Evolutionary conservation across 2,113 vertebrate genomes (phyloP).

Genomic region (Festucalex cinctus): DNA sequence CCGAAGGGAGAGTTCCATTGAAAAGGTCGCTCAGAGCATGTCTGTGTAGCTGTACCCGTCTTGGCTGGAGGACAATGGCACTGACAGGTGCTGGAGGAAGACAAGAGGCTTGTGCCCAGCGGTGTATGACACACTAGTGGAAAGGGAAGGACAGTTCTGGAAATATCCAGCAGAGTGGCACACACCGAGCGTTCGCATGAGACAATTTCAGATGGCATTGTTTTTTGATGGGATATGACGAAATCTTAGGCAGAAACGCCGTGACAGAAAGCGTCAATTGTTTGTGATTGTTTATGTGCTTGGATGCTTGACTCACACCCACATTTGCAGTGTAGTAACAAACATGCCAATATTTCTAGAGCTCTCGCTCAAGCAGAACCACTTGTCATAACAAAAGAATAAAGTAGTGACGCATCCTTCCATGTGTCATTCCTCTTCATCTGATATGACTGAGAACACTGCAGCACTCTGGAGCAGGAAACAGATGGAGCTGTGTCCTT

Average conservation of each 20-base stretch:
- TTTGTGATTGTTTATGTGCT: conserved; percentile 7
- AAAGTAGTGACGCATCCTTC: conserved; percentile 52
- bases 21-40: conserved; percentile 42
- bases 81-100: conserved; percentile 55
- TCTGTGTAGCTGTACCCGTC: conserved; percentile 40
- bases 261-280: not conserved
- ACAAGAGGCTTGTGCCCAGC: conserved; percentile 12
- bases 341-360: conserved; percentile 37
- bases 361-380: conserved; percentile 25
- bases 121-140: conserved; percentile 19
- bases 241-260: not conserved
- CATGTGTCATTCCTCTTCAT: conserved; percentile 46
- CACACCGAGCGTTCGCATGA: conserved; percentile 12
- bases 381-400: conserved; percentile 48
- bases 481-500: conserved; percentile 57
- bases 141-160: conserved; percentile 3
- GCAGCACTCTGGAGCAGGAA: conserved; percentile 51
- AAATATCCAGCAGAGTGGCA: conserved; percentile 21
- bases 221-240: not conserved
- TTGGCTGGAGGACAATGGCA: conserved; percentile 48
- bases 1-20: conserved; percentile 36
- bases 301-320: conserved; percentile 17
- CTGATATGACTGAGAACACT: conserved; percentile 21
- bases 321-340: conserved; percentile 21
- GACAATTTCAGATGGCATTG: not conserved